A percentile compares a stretch with the other conserved stretches of the same genome.
Conservation (phyloP, 2,113 vertebrate species). For the Felis chaus region DNA sequence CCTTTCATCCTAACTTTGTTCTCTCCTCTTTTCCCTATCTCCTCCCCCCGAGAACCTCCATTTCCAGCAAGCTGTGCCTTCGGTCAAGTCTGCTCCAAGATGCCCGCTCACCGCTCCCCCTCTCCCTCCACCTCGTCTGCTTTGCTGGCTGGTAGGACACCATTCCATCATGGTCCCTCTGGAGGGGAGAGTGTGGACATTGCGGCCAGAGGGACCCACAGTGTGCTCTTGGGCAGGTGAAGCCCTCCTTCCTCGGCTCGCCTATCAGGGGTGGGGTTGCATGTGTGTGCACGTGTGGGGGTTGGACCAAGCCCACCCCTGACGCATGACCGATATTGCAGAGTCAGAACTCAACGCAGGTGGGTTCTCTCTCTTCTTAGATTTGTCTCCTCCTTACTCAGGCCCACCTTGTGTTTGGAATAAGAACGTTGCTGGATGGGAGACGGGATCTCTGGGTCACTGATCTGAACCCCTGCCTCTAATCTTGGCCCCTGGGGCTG, state of each 20-base stretch:
- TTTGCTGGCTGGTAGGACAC: not conserved
- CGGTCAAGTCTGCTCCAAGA: not conserved
- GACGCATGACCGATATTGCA: accelerated
- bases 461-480: not conserved
- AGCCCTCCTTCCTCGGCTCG: not conserved
- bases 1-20: not conserved
- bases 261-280: not conserved
- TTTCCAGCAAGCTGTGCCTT: not conserved
- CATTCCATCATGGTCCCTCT: not conserved
- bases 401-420: not conserved
- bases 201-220: not conserved
- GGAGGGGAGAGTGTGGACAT: not conserved
- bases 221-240: not conserved
- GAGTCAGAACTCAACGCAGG: not conserved
- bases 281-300: accelerated
- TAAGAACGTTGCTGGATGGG: not conserved
- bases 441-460: not conserved
- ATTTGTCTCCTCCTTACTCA: not conserved
- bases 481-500: no score
- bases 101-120: no score
- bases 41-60: not conserved
- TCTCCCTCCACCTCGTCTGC: not conserved
- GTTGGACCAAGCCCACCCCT: not conserved
- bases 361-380: not conserved
- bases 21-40: not conserved